Conservation (phyloP, 2,888 invertebrate species). For the Alloplasta piceator region DNA sequence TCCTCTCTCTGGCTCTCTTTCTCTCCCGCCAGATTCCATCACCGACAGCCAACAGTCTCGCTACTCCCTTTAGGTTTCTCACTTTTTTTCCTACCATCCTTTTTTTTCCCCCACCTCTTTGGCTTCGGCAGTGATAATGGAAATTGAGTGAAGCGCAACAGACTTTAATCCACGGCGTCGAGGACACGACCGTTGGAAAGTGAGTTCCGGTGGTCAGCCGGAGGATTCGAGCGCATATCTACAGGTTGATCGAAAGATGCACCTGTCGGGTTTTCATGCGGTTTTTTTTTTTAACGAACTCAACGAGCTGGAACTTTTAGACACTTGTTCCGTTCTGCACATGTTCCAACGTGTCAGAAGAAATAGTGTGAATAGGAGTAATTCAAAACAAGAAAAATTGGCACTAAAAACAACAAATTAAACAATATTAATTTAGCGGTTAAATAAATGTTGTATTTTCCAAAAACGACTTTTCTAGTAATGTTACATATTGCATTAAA, state of each 20-base stretch:
- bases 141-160: slow-evolving; percentile 53
- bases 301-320: neutral
- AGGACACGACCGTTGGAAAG: slow-evolving; percentile 53
- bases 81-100: slow-evolving; percentile 27
- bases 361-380: no score
- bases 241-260: slow-evolving; percentile 55
- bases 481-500: no score
- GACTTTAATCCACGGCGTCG: slow-evolving; percentile 23
- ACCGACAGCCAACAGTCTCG: slow-evolving; percentile 30
- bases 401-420: no score
- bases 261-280: slow-evolving; percentile 40
- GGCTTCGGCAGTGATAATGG: slow-evolving; percentile 26
- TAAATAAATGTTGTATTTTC: no score
- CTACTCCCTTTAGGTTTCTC: slow-evolving; percentile 22
- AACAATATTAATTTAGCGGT: no score
- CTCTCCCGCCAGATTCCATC: slow-evolving; percentile 1
- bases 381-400: no score
- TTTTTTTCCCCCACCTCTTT: slow-evolving; percentile 20
- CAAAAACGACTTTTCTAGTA: no score
- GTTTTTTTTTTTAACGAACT: neutral
- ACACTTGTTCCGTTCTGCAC: neutral
- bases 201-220: slow-evolving; percentile 31
- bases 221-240: slow-evolving; percentile 21
- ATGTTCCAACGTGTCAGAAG: no score
- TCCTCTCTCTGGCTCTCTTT: neutral